Evolutionary conservation across 2,888 invertebrate genomes (phyloP), one percentile per base, ranked within the genome.

Genomic region (Melipona beecheii): DNA sequence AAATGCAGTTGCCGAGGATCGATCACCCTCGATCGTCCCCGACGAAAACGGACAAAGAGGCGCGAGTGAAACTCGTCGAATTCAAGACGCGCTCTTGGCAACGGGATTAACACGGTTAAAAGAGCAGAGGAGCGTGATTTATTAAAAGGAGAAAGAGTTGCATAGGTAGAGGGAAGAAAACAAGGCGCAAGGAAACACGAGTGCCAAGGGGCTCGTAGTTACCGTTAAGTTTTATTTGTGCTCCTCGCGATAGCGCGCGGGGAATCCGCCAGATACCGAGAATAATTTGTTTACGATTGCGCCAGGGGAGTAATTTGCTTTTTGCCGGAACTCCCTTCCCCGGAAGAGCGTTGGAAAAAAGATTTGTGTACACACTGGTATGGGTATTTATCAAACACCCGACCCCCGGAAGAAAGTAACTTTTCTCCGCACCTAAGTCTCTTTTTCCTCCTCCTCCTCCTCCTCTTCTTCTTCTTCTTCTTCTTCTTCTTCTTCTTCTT

Each of bases 1-100:
- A 85, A 87, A 80, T 66, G 80, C 36, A 84, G 81, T 75, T 70
- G 73, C 66, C 64, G 62, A 52, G 84, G 84, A 90, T 90, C 89
- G 87, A 90, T 90, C 84, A 85, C 78, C 88, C 73, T 70, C 73
- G 76, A 81, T 81, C 82, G 86, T 81, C 78, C 81, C 76, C 66
- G 77, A 83, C 78, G 86, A 81, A 84, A 78, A 83, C 9, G 17
- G 6, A 24, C 17, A 1, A 62, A 19, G 62, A 62, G 58, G 43
- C 52, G 72, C 52, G 31, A 6, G 21, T 3, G 21, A 31, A 27
- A 50, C 50, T 5, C 4, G 31, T 36, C 76, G 75, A 75, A 78
- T 80, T 9, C 43, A 43, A 43, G 43, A 11, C 9, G 9, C 43
- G 43, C 82, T 77, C 84, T 60, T 78, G 64, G 78, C 75, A 31